Percentiles rank a stretch among this genome's conserved stretches.
These are phyloP conservation scores for Crotalus tigris DNA, from an alignment of 2,113 vertebrate species.

Conservation along the genomic window DNA sequence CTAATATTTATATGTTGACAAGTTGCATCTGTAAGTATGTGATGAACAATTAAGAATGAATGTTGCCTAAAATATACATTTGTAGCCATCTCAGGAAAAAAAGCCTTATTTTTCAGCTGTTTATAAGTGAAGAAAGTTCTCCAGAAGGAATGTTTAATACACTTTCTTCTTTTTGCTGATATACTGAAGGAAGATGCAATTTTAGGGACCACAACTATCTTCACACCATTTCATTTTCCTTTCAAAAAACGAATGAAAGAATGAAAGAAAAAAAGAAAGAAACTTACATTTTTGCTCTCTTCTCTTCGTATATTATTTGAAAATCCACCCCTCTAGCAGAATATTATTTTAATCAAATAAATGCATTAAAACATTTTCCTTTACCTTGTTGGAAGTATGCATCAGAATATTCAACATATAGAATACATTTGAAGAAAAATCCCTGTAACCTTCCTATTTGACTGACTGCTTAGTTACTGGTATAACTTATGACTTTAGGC, in stretches of 20 bases:
- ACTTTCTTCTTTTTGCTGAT: neutral
- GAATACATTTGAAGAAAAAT: neutral
- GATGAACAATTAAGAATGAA: neutral
- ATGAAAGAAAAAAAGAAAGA: too few relatives aligned
- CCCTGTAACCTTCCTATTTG: neutral
- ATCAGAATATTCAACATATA: neutral
- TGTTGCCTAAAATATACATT: neutral
- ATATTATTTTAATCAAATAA: neutral
- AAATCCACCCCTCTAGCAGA: neutral
- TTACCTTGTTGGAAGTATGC: neutral
- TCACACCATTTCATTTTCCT: neutral
- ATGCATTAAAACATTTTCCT: neutral
- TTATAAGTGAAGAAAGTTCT: neutral
- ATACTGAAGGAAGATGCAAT: neutral
- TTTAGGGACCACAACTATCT: too few relatives aligned
- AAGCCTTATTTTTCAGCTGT: neutral
- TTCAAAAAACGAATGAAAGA: neutral
- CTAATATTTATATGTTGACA: neutral
- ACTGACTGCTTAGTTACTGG: neutral
- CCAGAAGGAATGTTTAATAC: neutral
- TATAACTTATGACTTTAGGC: constrained; percentile 18
- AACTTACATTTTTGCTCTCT: neutral
- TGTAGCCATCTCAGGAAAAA: neutral
- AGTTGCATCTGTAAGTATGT: neutral
- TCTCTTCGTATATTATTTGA: neutral